Percentiles rank a stretch among this genome's conserved stretches.
phyloP scores from a whole-genome alignment of 1,140 invertebrate species.

The Ectropis grisescens region DNA sequence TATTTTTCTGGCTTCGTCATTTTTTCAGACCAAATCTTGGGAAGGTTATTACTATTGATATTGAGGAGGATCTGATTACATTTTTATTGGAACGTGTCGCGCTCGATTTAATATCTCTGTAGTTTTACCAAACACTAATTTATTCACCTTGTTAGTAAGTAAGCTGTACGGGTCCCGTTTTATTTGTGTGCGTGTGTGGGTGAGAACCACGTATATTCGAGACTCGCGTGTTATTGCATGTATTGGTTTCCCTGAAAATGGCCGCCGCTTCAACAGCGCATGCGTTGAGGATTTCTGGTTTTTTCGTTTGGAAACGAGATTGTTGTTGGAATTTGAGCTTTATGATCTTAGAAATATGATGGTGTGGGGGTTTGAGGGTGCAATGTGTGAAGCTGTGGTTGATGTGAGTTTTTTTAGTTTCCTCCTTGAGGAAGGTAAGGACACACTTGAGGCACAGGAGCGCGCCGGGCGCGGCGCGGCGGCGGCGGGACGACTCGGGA shows the following conservation, averaged over 20 bases:
- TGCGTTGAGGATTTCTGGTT: constrained; percentile 11
- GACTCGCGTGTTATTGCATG: constrained; percentile 9
- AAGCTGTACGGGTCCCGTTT: too few relatives aligned
- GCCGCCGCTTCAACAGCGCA: constrained; percentile 20
- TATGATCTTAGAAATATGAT: not conserved
- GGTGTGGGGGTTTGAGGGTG: not conserved
- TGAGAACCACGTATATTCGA: too few relatives aligned
- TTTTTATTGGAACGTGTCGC: too few relatives aligned
- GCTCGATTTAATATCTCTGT: too few relatives aligned
- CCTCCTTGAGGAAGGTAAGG: constrained; percentile 30
- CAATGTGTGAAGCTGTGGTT: constrained; percentile 6
- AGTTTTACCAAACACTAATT: too few relatives aligned
- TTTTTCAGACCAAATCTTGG: too few relatives aligned
- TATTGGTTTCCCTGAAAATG: constrained; percentile 30
- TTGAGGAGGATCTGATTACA: too few relatives aligned
- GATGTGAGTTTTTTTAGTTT: constrained; percentile 32
- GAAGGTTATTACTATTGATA: too few relatives aligned
- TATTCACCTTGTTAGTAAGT: too few relatives aligned
- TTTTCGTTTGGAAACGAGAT: too few relatives aligned
- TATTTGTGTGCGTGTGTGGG: too few relatives aligned
- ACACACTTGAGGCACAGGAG: not conserved
- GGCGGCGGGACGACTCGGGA: not conserved
- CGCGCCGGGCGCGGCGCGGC: not conserved
- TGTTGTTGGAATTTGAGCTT: constrained; percentile 5
- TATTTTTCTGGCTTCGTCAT: too few relatives aligned